A percentile compares a stretch with the other conserved stretches of the same genome.
Conservation (phyloP, 2,888 invertebrate genomes). For the Neoascia interrupta region DNA sequence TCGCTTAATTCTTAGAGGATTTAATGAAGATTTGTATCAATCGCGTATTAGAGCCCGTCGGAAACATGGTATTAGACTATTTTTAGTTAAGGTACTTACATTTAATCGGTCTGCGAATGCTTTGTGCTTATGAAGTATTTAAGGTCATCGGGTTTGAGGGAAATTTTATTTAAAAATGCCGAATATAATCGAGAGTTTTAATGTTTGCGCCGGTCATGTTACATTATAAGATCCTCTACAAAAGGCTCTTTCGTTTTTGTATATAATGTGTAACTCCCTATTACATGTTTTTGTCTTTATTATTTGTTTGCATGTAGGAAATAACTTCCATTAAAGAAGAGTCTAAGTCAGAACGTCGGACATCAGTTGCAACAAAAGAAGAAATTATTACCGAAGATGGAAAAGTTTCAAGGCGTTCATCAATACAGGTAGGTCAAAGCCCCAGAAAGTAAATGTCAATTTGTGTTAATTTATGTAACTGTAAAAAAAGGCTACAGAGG, state of each 20-base stretch:
- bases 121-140: too few species aligned
- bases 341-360: slow-evolving; percentile 74
- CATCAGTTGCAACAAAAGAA: slow-evolving; percentile 72
- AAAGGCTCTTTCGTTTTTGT: not conserved
- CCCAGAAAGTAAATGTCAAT: not conserved
- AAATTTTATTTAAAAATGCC: too few species aligned
- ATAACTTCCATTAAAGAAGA: slow-evolving; percentile 74
- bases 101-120: too few species aligned
- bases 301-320: slow-evolving; percentile 40
- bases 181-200: too few species aligned
- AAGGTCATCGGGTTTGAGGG: too few species aligned
- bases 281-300: slow-evolving; percentile 1
- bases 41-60: too few species aligned
- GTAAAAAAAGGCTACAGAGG: slow-evolving; percentile 73
- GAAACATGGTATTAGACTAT: too few species aligned
- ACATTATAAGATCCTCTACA: too few species aligned
- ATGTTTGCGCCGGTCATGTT: too few species aligned
- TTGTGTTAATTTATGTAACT: not conserved
- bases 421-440: slow-evolving; percentile 74
- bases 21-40: too few species aligned
- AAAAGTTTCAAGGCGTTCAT: slow-evolving; percentile 75
- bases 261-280: not conserved
- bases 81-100: too few species aligned
- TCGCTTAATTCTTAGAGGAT: too few species aligned
- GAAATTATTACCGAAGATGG: slow-evolving; percentile 72